Evolutionary conservation across 2,888 invertebrate genomes (phyloP).

Genomic region (Helicoverpa assulta): DNA sequence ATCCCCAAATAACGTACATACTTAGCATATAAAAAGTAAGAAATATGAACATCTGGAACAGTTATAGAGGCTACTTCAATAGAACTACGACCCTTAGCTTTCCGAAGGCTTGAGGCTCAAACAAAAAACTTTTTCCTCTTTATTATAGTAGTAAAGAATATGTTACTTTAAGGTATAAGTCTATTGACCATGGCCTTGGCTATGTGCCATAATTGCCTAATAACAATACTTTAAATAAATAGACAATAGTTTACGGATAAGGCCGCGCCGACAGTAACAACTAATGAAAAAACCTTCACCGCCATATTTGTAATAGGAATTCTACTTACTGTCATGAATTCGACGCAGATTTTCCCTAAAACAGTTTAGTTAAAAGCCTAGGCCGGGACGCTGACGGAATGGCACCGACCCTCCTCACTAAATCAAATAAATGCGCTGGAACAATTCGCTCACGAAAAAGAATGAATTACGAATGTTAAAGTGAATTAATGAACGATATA

Average conservation of each 20-base stretch:
- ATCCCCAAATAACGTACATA: no score
- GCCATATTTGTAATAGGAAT: not conserved
- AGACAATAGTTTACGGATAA: not conserved
- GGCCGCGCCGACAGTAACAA: not conserved
- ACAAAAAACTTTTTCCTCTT: no score
- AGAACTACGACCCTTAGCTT: no score
- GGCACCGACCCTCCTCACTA: slow-evolving; percentile 43
- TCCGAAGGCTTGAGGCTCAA: no score
- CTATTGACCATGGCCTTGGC: no score
- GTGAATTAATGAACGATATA: slow-evolving; percentile 49
- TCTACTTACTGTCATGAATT: not conserved
- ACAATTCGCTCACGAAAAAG: slow-evolving; percentile 30
- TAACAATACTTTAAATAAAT: no score
- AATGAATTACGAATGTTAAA: slow-evolving; percentile 54
- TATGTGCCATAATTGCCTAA: no score
- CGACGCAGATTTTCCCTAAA: slow-evolving; percentile 1
- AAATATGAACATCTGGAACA: no score
- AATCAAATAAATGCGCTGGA: slow-evolving; percentile 51
- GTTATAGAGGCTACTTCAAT: no score
- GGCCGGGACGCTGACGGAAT: slow-evolving; percentile 6
- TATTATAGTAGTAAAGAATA: no score
- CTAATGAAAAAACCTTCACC: not conserved
- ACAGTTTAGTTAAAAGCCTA: slow-evolving; percentile 15
- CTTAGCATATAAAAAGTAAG: no score
- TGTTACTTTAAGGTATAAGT: no score